A percentile compares a stretch with the other conserved stretches of the same genome.
phyloP scores from a whole-genome alignment of 30 jellyfish, hydroid and myxozoan species.

The Haliclystus octoradiatus region DNA sequence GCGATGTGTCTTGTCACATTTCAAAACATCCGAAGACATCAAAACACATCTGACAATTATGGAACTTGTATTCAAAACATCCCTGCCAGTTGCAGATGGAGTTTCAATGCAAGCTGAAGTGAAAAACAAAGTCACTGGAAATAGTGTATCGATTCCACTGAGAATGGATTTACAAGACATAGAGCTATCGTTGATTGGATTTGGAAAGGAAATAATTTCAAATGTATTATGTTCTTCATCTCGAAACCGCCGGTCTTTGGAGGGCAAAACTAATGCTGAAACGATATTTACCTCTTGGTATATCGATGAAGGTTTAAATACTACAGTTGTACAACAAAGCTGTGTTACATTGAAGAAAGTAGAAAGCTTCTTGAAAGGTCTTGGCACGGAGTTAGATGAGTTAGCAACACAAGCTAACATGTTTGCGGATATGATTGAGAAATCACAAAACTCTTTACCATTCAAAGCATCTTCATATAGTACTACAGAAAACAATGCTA shows the following conservation, averaged over 20 bases:
- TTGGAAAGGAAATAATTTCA: not conserved
- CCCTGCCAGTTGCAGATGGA: slow-evolving; percentile 3
- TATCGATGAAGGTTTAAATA: not conserved
- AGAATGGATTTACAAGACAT: not conserved
- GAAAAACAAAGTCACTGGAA: not conserved
- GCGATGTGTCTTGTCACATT: slow-evolving; percentile 5
- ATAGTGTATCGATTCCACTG: not conserved
- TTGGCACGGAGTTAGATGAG: not conserved
- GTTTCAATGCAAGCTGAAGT: not conserved
- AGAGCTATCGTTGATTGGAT: not conserved
- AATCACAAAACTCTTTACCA: not conserved
- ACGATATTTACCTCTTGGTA: slow-evolving; percentile 22
- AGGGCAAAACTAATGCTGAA: not conserved
- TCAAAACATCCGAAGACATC: not conserved
- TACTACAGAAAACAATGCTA: not conserved
- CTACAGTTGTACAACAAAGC: slow-evolving; percentile 6
- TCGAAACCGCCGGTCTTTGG: not conserved
- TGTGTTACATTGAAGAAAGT: slow-evolving; percentile 23
- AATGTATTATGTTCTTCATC: not conserved
- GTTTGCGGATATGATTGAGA: not conserved
- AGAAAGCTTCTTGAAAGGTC: not conserved
- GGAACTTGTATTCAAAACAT: not conserved
- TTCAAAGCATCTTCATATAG: not conserved
- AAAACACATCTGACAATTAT: not conserved
- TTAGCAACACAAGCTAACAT: not conserved